phyloP scores from a whole-genome alignment of 2,888 invertebrate species.

The Alloscopus bannaensis region DNA sequence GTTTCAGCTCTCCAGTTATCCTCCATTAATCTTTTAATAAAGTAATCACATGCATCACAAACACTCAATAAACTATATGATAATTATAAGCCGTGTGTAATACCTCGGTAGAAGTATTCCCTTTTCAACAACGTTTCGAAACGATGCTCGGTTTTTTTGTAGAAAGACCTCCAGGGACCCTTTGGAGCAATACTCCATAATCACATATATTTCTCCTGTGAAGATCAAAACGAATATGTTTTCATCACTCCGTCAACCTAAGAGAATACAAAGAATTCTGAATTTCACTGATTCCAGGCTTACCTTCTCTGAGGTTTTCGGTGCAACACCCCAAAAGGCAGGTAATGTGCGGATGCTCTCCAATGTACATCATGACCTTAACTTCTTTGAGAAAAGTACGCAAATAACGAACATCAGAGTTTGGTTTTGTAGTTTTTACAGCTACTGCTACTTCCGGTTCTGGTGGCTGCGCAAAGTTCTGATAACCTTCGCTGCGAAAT shows the following conservation, averaged over 20 bases:
- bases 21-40: background rate
- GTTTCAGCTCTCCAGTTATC: background rate
- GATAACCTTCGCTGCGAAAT: no score
- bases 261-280: no score
- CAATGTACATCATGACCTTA: slow-evolving; percentile 55
- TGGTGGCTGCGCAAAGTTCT: no score
- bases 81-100: no score
- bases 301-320: slow-evolving; percentile 45
- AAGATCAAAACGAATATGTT: no score
- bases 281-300: no score
- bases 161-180: slow-evolving; percentile 40
- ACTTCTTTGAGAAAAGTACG: slow-evolving; percentile 48
- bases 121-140: slow-evolving; percentile 32
- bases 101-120: background rate
- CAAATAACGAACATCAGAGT: slow-evolving; percentile 9
- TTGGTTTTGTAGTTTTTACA: slow-evolving; percentile 50
- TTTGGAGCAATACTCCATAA: slow-evolving; percentile 27
- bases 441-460: slow-evolving; percentile 49
- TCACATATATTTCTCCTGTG: slow-evolving; percentile 34
- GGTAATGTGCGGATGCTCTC: slow-evolving; percentile 41
- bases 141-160: slow-evolving; percentile 26
- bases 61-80: no score
- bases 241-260: no score
- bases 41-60: no score
- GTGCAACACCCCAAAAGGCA: slow-evolving; percentile 48